Percentiles rank a stretch among this genome's conserved stretches.
These are phyloP conservation scores for Enteromius thamalakanensis DNA, from an alignment of 2,797 vertebrate genomes.

Conservation along the genomic window DNA sequence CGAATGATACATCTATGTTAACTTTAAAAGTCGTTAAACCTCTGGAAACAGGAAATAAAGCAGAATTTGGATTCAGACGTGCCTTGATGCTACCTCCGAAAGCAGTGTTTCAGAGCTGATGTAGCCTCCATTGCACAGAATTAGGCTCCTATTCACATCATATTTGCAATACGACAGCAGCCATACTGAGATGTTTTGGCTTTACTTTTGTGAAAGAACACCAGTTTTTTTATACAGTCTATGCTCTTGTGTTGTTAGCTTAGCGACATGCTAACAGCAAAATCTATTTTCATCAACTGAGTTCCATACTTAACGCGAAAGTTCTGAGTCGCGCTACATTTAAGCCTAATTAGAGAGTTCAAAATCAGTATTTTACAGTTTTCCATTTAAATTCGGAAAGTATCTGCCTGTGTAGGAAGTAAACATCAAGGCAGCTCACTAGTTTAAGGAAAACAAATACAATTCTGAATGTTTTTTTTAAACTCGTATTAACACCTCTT, in stretches of 20 bases:
- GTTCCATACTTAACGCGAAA: background rate
- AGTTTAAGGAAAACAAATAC: background rate
- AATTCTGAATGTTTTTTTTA: background rate
- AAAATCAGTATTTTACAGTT: background rate
- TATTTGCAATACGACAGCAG: background rate
- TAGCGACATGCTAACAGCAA: conserved; percentile 14
- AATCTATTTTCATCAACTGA: background rate
- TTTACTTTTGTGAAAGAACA: background rate
- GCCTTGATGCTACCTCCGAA: no score
- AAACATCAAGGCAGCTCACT: conserved; percentile 1
- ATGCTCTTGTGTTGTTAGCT: background rate
- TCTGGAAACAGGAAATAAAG: no score
- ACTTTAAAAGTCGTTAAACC: no score
- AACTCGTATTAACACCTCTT: background rate
- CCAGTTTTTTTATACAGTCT: background rate
- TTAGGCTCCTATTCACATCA: background rate
- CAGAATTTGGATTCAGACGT: no score
- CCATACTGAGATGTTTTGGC: background rate
- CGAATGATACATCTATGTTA: no score
- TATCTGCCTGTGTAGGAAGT: background rate
- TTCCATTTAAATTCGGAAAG: background rate
- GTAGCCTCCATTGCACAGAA: background rate
- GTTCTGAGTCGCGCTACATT: background rate
- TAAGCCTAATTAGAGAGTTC: background rate
- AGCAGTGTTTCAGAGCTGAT: no score